Conservation (phyloP, 2,113 vertebrate species). For the Lasiurus cinereus region DNA sequence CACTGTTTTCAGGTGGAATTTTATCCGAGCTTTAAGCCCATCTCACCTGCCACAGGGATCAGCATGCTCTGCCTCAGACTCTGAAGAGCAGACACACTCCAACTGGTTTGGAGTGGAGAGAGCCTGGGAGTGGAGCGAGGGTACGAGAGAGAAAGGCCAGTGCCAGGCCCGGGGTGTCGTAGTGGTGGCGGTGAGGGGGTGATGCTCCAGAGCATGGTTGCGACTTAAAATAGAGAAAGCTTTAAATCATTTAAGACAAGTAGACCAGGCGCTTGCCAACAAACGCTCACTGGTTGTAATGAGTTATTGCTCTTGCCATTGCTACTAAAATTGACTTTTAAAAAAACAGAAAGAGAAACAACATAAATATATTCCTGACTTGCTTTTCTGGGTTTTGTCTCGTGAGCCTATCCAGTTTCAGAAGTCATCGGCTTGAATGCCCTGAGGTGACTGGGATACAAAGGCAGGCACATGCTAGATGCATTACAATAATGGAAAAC, state of each 20-base stretch:
- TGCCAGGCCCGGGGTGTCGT: fast-evolving
- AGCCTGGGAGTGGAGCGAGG: too few relatives aligned
- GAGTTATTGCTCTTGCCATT: background rate
- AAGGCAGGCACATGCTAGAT: background rate
- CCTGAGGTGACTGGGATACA: background rate
- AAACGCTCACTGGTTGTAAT: background rate
- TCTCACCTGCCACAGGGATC: background rate
- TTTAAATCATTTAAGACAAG: background rate
- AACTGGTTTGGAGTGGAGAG: background rate
- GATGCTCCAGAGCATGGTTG: background rate
- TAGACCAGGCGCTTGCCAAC: background rate
- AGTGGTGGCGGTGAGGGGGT: background rate
- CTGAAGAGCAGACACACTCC: background rate
- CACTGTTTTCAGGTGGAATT: background rate
- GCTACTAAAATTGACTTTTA: background rate
- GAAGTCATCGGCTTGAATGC: background rate
- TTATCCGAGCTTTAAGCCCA: background rate
- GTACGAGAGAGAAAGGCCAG: background rate
- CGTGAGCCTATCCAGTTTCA: background rate
- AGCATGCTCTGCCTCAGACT: background rate
- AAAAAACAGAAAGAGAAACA: constrained; percentile 42
- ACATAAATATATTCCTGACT: background rate
- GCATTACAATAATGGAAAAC: background rate
- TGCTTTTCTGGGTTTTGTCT: background rate
- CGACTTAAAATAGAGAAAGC: background rate